Conservation (phyloP, 2,888 invertebrate species). For the Tipula vernalis region DNA sequence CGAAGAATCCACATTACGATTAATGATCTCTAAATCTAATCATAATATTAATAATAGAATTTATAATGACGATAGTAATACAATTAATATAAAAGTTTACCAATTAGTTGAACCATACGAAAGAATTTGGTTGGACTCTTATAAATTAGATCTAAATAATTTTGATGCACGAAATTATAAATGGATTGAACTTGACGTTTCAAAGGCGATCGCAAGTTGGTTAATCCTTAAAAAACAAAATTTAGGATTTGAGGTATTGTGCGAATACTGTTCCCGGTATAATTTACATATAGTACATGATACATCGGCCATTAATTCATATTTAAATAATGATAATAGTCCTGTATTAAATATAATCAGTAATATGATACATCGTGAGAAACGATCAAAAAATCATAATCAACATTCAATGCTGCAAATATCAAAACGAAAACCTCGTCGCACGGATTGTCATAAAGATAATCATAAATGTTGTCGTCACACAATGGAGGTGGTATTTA, state of each 20-base stretch:
- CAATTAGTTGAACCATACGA: constrained; percentile 24
- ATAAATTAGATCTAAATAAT: constrained; percentile 29
- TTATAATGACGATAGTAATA: constrained; percentile 16
- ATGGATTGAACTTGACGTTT: constrained; percentile 50
- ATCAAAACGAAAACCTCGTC: constrained; percentile 29
- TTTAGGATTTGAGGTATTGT: constrained; percentile 41
- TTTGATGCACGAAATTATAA: constrained; percentile 30
- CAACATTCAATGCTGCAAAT: constrained; percentile 17
- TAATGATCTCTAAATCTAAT: constrained; percentile 13
- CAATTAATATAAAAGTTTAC: constrained; percentile 27
- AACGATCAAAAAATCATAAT: constrained; percentile 20
- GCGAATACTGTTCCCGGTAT: constrained; percentile 36
- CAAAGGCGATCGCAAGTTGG: constrained; percentile 40
- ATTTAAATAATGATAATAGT: constrained; percentile 20
- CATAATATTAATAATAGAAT: not conserved
- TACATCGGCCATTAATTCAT: constrained; percentile 12
- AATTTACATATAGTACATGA: constrained; percentile 33
- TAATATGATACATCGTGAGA: constrained; percentile 22
- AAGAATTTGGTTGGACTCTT: constrained; percentile 29
- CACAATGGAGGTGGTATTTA: constrained; percentile 50
- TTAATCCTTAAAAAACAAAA: constrained; percentile 33
- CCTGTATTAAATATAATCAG: constrained; percentile 32
- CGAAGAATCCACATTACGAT: constrained; percentile 9
- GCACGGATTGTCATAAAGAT: constrained; percentile 41
- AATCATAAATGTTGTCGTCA: constrained; percentile 51